phyloP scores from a whole-genome alignment of 1,140 invertebrate genomes.

The Heterodera carotae region DNA sequence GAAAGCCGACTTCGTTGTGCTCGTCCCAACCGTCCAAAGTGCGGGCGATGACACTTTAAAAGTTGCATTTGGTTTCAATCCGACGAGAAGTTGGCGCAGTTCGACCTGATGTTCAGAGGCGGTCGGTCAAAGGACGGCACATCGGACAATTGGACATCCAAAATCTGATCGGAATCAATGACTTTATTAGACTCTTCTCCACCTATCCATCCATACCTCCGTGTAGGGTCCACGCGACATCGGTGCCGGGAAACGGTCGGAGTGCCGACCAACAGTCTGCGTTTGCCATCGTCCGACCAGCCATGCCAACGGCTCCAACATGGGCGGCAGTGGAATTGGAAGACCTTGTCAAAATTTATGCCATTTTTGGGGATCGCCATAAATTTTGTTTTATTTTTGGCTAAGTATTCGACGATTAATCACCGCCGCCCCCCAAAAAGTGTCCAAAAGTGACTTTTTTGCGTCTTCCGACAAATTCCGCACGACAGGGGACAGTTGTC shows the following conservation, averaged over 20 bases:
- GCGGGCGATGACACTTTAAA: constrained; percentile 22
- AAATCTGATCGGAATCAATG: constrained; percentile 38
- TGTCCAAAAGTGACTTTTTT: constrained; percentile 33
- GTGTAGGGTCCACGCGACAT: constrained; percentile 36
- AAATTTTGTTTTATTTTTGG: no score
- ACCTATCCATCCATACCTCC: not conserved
- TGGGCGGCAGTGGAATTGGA: constrained; percentile 49
- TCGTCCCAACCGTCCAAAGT: constrained; percentile 48
- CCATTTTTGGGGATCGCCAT: not conserved
- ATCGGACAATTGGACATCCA: constrained; percentile 54
- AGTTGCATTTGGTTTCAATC: constrained; percentile 10
- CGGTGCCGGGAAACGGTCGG: constrained; percentile 55
- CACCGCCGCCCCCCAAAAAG: no score
- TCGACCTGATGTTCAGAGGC: constrained; percentile 51
- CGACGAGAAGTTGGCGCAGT: not conserved
- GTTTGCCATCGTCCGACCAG: constrained; percentile 56
- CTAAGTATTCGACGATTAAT: no score
- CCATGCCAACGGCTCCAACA: constrained; percentile 57
- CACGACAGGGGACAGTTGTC: constrained; percentile 60
- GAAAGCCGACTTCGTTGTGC: constrained; percentile 55
- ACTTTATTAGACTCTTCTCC: not conserved
- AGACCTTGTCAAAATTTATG: constrained; percentile 34
- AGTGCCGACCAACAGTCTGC: constrained; percentile 36
- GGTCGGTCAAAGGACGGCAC: constrained; percentile 59
- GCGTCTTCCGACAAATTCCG: constrained; percentile 43